Conservation (phyloP, 2,113 vertebrate genomes). For the Urocitellus parryii region DNA sequence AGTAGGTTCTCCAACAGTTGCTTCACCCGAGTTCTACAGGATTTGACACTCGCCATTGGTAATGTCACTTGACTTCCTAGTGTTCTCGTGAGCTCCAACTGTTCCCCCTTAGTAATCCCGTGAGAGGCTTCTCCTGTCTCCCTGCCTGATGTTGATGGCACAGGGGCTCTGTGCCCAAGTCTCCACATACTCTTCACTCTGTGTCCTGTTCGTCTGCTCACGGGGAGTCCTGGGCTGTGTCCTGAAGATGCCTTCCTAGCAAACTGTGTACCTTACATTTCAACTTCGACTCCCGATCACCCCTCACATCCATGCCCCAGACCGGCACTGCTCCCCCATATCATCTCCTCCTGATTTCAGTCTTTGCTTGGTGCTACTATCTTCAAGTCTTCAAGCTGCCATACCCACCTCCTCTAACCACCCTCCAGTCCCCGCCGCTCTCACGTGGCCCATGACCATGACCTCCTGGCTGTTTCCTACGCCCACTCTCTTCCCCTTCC, state of each 20-base stretch:
- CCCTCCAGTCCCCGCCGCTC: neutral
- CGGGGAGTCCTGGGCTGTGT: accelerated
- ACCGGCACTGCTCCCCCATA: neutral
- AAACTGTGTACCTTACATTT: neutral
- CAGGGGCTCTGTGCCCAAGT: neutral
- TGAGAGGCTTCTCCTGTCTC: neutral
- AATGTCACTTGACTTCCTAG: neutral
- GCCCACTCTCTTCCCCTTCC: neutral
- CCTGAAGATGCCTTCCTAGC: neutral
- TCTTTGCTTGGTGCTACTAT: neutral
- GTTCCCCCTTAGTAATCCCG: neutral
- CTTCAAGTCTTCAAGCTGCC: neutral
- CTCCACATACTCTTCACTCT: neutral
- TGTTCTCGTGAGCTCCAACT: neutral
- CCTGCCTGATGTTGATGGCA: neutral
- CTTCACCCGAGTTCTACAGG: neutral
- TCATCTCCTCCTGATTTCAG: neutral
- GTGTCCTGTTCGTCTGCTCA: accelerated
- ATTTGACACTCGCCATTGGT: accelerated
- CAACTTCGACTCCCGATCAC: neutral
- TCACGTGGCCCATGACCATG: accelerated
- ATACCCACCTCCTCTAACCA: neutral
- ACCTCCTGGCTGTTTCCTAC: neutral
- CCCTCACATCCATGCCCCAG: neutral
- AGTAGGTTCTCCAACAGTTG: neutral